Evolutionary conservation across 1,140 invertebrate species (phyloP).

Genomic region (Mycetomoellerius zeteki): DNA sequence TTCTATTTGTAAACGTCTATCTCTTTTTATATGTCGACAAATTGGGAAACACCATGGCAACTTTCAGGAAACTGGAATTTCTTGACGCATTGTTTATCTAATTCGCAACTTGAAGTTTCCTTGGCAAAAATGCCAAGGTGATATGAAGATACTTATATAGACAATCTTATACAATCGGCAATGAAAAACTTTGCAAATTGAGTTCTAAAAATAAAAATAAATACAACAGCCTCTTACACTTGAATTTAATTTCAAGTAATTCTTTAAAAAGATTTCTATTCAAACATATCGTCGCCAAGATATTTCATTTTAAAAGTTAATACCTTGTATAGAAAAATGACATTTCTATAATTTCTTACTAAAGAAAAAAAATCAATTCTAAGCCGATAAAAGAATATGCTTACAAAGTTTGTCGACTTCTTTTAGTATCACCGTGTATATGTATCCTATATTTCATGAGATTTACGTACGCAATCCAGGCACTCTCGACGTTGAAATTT

Average conservation of each 20-base stretch:
- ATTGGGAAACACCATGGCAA: not conserved
- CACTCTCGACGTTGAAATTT: slow-evolving; percentile 23
- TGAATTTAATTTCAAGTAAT: not conserved
- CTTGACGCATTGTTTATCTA: not conserved
- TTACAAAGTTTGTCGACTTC: slow-evolving; percentile 45
- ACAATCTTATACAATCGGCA: not conserved
- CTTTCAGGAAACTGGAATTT: not conserved
- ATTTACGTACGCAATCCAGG: slow-evolving; percentile 32
- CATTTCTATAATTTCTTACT: not conserved
- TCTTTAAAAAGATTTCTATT: not conserved
- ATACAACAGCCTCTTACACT: not conserved
- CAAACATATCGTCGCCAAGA: not conserved
- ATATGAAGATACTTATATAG: no score
- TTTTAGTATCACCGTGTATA: slow-evolving; percentile 37
- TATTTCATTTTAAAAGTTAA: not conserved
- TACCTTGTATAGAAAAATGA: not conserved
- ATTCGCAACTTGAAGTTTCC: not conserved
- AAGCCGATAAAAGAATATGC: slow-evolving; percentile 36
- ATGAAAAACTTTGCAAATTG: not conserved
- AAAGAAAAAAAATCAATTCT: slow-evolving; percentile 1
- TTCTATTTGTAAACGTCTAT: slow-evolving; percentile 31
- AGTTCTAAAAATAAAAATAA: not conserved
- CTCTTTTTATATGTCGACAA: slow-evolving; percentile 3
- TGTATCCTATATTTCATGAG: slow-evolving; percentile 47
- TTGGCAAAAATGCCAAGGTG: not conserved